Evolutionary conservation across 37 sponge, comb jelly and placozoan genomes (phyloP), one percentile per base, ranked within the genome.

Genomic region (Sycon ciliatum): DNA sequence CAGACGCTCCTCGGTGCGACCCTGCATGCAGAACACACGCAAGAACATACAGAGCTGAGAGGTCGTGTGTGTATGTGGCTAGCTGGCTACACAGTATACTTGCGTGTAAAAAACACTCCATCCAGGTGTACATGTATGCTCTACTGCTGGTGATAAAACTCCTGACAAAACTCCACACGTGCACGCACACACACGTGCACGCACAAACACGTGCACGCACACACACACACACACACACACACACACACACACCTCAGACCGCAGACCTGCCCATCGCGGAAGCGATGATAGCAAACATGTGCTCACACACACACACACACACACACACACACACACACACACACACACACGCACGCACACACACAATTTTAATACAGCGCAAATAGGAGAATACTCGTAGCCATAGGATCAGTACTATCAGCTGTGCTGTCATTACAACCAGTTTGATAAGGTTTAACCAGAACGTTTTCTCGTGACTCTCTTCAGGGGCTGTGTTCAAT

Each of bases 1-100:
- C 32, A 93, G 54, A 34, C 89, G 69, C 69, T 87, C 88, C 30
- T 73, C 75, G 1, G 76, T 85, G 16, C 94, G 74, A 22, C 55
- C 94, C 94, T 93, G 38, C 9, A 24, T 1, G 26, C 26, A 6
- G n/a, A 11, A 52, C 28, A 49, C 58, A 3, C 24, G 3, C 23
- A 5, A 13, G n/a, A 32, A 7, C 9, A 24, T 7, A 4, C 7
- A n/a, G 36, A 66, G 7, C 34, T 34, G 7, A 7, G n/a, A n/a
- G n/a, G n/a, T n/a, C n/a, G n/a, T n/a, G n/a, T n/a, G n/a, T n/a
- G n/a, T n/a, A n/a, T n/a, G n/a, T n/a, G n/a, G n/a, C n/a, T n/a
- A n/a, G n/a, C n/a, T n/a, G n/a, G n/a, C n/a, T n/a, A n/a, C n/a
- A n/a, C n/a, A n/a, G n/a, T n/a, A n/a, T n/a, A n/a, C n/a, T n/a